Evolutionary conservation across 2,888 invertebrate genomes (phyloP), one percentile per base, ranked within the genome.

Genomic region (Agonopterix alstromeriana): DNA sequence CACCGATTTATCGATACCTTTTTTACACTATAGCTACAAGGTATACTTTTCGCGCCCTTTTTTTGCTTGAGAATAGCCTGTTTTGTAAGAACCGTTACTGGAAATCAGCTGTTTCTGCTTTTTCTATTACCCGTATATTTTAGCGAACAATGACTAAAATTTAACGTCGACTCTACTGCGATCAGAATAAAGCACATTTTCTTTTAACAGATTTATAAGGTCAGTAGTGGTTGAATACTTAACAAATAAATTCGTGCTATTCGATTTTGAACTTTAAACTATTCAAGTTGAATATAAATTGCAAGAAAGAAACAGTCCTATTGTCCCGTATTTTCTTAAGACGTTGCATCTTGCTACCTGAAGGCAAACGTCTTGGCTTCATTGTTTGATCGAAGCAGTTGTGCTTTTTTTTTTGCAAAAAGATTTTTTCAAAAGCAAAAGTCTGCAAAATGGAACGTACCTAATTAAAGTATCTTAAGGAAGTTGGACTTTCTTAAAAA

Each of bases 331-430:
- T 57, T 75, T 80, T 80, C 84, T 83, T 81, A 83, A 82, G 83
- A 77, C 73, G 73, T 10, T 69, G 71, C 82, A 84, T 86, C 84
- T 86, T 85, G 77, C 76, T 84, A 87, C 87, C 87, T 86, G 86
- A 63, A 52, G 63, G 63, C 55, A 38, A 72, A 70, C 67, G 69
- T 73, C 78, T 77, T 78, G 60, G 61, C 47, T 50, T 44, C 44
- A 68, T 82, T 82, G 77, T 82, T 68, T 59, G 63, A 38, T 46
- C 53, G 54, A 48, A 46, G 60, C 67, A 65, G 70, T 42, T 42
- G 38, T 38, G 10, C 10, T 4, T 27, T 27, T 17, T n/a, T 17
- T 27, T 27, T 38, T 38, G 38, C 38, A 38, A 38, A 36, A 38
- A 38, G n/a, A 9, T 38, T 38, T 27, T 27, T 27, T 27, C 27